Percentiles rank a stretch among this genome's conserved stretches.
These are phyloP conservation scores for Plagiodera versicolora DNA, from an alignment of 2,888 invertebrate species.

Conservation along the genomic window DNA sequence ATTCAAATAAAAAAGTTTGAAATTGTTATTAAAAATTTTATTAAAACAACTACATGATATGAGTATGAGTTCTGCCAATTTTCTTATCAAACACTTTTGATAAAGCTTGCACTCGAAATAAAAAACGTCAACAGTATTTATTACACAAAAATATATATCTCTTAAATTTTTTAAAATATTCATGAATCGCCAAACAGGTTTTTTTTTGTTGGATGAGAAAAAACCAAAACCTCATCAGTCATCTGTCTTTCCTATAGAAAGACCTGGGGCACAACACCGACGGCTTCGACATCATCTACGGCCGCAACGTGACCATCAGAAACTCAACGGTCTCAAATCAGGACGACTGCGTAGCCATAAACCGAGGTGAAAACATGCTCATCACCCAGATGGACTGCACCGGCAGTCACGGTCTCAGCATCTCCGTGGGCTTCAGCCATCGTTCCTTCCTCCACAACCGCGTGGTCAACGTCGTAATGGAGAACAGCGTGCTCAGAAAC, in stretches of 20 bases:
- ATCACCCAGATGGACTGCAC: conserved; percentile 30
- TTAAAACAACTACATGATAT: too few species aligned
- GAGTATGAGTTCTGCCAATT: too few species aligned
- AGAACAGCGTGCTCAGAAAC: conserved; percentile 20
- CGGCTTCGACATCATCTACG: conserved; percentile 31
- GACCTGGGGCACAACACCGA: conserved; percentile 32
- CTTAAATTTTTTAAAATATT: too few species aligned
- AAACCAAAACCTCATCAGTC: too few species aligned
- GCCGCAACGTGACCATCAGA: conserved; percentile 26
- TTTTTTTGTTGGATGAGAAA: too few species aligned
- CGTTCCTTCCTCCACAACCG: conserved; percentile 18
- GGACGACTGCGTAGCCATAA: conserved; percentile 36
- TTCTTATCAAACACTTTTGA: too few species aligned
- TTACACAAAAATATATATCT: too few species aligned
- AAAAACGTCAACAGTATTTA: too few species aligned
- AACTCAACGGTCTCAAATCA: conserved; percentile 33
- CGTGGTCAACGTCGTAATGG: conserved; percentile 23
- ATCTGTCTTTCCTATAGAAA: conserved; percentile 18
- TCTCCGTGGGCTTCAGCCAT: conserved; percentile 31
- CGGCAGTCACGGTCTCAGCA: conserved; percentile 35
- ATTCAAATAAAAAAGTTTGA: too few species aligned
- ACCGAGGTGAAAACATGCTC: conserved; percentile 25
- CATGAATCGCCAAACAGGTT: too few species aligned
- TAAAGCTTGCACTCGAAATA: too few species aligned
- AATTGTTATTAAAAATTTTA: too few species aligned